Base-by-base conservation (phyloP, 1,140 invertebrate genomes). In the Nephila pilipes region DNA sequence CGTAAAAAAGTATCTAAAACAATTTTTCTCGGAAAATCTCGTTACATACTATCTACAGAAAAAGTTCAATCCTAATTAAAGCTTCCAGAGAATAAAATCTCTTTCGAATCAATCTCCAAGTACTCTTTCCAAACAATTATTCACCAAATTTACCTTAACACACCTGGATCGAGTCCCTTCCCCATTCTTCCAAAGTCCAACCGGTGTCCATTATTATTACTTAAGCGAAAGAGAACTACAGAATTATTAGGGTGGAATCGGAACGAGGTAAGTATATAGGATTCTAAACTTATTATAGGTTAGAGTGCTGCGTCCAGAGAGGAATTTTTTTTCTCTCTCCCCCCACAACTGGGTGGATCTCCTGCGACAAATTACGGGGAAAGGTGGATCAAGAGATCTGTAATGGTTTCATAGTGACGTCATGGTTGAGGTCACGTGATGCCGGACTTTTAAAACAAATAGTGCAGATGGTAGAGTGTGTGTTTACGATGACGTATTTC, bases 191-290 rank as follows among this genome's bases (percentile, higher is more conserved):
- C 58, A 36, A 16, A 75, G 29, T 75, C 69, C 69, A 14, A 32
- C 32, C 69, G 54, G 32, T 57, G 81, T 55, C n/a, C 58, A 65
- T 87, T 38, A 87, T 87, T 87, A 87, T 60, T 60, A 55, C 58
- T 87, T 83, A 83, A 83, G 81, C 69, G 69, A 75, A 36, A 75
- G 18, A 75, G 81, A 25, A 54, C 81, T 32, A 4, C 32, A 25
- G 88, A 80, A 90, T 90, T 90, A 90, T 58, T 80, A 80, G 75
- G 88, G 88, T 80, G 88, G 69, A 55, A 58, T n/a, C 54, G 55
- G 69, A 90, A 90, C 69, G 88, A 90, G 88, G 57, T 90, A 90
- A 90, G 88, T 90, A 90, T 90, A 90, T 90, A 65, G 81, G 22
- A 83, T 83, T 69, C 46, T 4, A 69, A 57, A 46, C 81, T 90